These are phyloP conservation scores for Orchesella flavescens DNA, from an alignment of 2,888 invertebrate species.

Conservation along the genomic window DNA sequence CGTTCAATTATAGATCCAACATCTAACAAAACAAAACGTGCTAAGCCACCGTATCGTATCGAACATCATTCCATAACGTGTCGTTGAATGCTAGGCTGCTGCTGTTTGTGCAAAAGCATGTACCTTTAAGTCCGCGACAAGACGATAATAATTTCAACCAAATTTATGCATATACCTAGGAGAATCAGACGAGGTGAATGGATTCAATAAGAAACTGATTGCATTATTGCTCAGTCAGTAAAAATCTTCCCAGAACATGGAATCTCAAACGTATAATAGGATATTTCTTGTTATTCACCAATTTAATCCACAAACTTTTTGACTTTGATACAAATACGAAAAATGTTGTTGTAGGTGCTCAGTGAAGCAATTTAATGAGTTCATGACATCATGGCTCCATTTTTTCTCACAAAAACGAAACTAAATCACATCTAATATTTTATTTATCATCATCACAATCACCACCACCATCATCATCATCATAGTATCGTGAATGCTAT, in stretches of 20 bases:
- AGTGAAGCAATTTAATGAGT: slow-evolving; percentile 31
- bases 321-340: neutral
- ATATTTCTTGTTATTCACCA: neutral
- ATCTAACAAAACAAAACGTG: too few relatives aligned
- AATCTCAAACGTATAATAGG: neutral
- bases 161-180: too few relatives aligned
- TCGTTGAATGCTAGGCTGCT: too few relatives aligned
- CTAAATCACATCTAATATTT: neutral
- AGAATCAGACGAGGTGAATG: too few relatives aligned
- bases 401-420: neutral
- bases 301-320: too few relatives aligned
- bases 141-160: too few relatives aligned
- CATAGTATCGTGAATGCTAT: neutral
- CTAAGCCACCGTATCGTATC: too few relatives aligned
- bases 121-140: too few relatives aligned
- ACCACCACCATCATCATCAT: slow-evolving; percentile 3
- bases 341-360: neutral
- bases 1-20: too few relatives aligned
- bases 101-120: too few relatives aligned
- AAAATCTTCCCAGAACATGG: neutral
- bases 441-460: slow-evolving; percentile 10
- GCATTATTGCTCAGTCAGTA: neutral
- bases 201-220: too few relatives aligned
- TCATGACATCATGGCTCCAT: slow-evolving; percentile 37
- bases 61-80: too few relatives aligned